Evolutionary conservation across 2,113 vertebrate genomes (phyloP), one percentile per base, ranked within the genome.

Genomic region (Otis tarda): DNA sequence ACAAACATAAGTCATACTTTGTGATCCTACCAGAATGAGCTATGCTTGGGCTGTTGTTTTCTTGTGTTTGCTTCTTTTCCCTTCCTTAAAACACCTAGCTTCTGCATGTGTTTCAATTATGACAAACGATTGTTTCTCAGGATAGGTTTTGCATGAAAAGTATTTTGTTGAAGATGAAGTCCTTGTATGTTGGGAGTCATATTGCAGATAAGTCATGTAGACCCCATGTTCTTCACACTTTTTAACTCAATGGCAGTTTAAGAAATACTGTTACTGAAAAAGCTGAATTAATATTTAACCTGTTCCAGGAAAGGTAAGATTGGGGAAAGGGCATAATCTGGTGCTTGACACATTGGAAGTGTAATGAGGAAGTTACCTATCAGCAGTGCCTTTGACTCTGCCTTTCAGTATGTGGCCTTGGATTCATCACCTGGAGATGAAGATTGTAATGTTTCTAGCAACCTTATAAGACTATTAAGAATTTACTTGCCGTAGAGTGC

Each of bases 21-120:
- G 2, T 67, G 65, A 67, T 68, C 78, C 78, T 82, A 49, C 53
- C 37, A 59, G 65, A 94, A 77, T 61, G 63, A 96, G 49, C 86
- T 87, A 2, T 80, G 91, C 93, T 85, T 95, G 93, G 74, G 76
- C 94, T 96, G 83, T 30, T 92, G 37, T 55, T 65, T 49, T 68
- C 75, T 55, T 89, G 14, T 73, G 25, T 41, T 93, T 88, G 53
- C 52, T 83, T 75, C 55, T 86, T 65, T 92, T 71, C 59, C 30
- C 93, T 95, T 86, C 24, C 67, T 79, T 74, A 84, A 87, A 57
- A 61, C n/a, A 37, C 65, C 28, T 52, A 39, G 20, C 78, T 86
- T 93, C 77, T 95, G 95, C 93, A 83, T 86, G 82, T 56, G 28
- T 83, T 95, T 77, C 59, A 64, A 3, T 70, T 75, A 45, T 30